Evolutionary conservation across 2,113 vertebrate species (phyloP).

Genomic region (Cheirogaleus medius): DNA sequence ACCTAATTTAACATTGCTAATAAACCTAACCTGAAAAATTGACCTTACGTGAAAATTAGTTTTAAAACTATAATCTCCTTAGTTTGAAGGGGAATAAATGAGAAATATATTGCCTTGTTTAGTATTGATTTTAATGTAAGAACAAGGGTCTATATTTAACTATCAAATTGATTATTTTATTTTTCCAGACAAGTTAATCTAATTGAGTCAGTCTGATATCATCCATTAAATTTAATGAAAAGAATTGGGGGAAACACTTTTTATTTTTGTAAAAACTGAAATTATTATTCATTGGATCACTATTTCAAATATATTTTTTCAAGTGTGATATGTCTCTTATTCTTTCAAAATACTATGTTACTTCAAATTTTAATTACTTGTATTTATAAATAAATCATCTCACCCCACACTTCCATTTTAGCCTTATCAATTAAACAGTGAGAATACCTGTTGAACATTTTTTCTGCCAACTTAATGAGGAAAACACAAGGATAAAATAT

Average conservation of each 20-base stretch:
- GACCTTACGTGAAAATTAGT: conserved; percentile 50
- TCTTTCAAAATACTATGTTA: conserved; percentile 25
- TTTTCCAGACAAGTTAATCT: conserved; percentile 57
- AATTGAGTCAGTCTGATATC: conserved; percentile 38
- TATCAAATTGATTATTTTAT: conserved; percentile 51
- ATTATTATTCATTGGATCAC: background rate
- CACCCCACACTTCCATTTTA: conserved; percentile 18
- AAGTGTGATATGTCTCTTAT: background rate
- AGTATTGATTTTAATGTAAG: conserved; percentile 66
- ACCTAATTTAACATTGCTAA: background rate
- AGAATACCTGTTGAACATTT: background rate
- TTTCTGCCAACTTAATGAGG: background rate
- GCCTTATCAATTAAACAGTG: conserved; percentile 35
- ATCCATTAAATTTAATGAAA: conserved; percentile 66
- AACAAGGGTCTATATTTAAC: conserved; percentile 35
- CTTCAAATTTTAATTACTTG: conserved; percentile 48
- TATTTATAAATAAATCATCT: conserved; percentile 37
- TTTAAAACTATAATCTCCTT: conserved; percentile 37
- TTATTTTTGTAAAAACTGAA: conserved; percentile 35
- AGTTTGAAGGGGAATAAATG: conserved; percentile 43
- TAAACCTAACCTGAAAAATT: conserved; percentile 51
- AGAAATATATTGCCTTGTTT: conserved; percentile 50
- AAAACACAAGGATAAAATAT: conserved; percentile 36
- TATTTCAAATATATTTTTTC: conserved; percentile 17
- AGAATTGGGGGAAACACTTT: conserved; percentile 12